A percentile compares a stretch with the other conserved stretches of the same genome.
Conservation (phyloP, 2,797 vertebrate species). For the Selene dorsalis region DNA sequence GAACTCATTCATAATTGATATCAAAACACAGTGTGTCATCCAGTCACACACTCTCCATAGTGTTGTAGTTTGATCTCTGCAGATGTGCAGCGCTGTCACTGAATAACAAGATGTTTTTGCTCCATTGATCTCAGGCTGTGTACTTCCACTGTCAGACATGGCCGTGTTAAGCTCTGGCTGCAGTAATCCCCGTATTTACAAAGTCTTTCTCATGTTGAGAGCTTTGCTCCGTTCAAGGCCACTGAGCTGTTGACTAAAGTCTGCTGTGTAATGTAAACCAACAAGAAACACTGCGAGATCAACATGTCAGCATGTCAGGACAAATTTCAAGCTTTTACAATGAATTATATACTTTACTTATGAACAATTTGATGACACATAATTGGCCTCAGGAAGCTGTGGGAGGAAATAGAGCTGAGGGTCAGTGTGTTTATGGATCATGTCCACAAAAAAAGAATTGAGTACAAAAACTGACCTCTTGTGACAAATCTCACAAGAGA, state of each 20-base stretch:
- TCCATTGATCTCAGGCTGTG: conserved; percentile 57
- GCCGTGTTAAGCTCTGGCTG: conserved; percentile 45
- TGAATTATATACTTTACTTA: not conserved
- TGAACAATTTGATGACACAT: not conserved
- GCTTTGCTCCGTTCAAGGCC: conserved; percentile 3
- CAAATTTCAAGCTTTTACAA: not conserved
- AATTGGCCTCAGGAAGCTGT: not conserved
- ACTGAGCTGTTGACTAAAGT: conserved; percentile 14
- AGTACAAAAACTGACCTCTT: not conserved
- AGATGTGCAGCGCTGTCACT: conserved; percentile 23
- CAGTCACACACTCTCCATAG: conserved; percentile 3
- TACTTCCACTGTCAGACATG: conserved; percentile 56
- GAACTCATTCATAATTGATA: not conserved
- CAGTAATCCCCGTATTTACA: conserved; percentile 61
- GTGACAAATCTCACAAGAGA: not conserved
- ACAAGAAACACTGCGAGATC: not conserved
- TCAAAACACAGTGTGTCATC: not conserved
- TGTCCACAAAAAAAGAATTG: not conserved
- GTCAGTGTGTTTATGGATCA: not conserved
- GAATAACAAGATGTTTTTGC: conserved; percentile 51
- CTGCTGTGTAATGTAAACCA: not conserved
- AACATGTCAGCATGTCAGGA: not conserved
- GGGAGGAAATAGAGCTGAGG: not conserved
- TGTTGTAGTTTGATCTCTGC: conserved; percentile 19
- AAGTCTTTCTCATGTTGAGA: conserved; percentile 29